Evolutionary conservation across 2,888 invertebrate genomes (phyloP), one percentile per base, ranked within the genome.

Genomic region (Lathronympha strigana): DNA sequence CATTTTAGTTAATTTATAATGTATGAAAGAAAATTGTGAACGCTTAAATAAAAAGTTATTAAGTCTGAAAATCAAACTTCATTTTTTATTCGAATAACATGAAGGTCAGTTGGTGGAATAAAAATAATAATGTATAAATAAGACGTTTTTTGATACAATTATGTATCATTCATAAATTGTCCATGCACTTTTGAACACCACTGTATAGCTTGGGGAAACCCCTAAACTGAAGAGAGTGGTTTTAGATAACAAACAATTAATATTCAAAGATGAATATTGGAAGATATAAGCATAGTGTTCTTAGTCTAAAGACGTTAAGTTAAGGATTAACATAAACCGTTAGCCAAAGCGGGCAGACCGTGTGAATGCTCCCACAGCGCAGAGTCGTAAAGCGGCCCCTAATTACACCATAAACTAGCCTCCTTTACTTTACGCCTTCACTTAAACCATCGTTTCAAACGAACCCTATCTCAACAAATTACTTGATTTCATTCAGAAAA

Each of bases 341-440:
- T 45, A n/a, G 33, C 36, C 9, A 15, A 33, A 43, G 9, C n/a
- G 45, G 11, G 33, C 21, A 19, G 19, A 33, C 33, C 31, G 31
- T 5, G 43, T 5, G 31, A 45, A 19, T 3, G 25, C 19, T 33
- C 23, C 58, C 60, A 11, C 57, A 4, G 58, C 60, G 33, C 25
- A 19, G 31, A 31, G 45, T 45, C 57, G 63, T 63, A 63, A 63
- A 63, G 11, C 49, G 43, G 19, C 60, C 33, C 53, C 60, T 64
- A 60, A 64, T 64, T 58, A 45, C 64, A 21, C 60, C 33, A 28
- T 64, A 60, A 64, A 64, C 45, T 63, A 47, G 28, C 31, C 36
- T 25, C 64, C 51, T 36, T 53, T 25, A 60, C 43, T 64, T 64
- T 58, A 64, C 21, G 60, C 33, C 47, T 25, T 51, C 51, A 53